Conservation (phyloP, 2,113 vertebrate species). For the Aix galericulata region DNA sequence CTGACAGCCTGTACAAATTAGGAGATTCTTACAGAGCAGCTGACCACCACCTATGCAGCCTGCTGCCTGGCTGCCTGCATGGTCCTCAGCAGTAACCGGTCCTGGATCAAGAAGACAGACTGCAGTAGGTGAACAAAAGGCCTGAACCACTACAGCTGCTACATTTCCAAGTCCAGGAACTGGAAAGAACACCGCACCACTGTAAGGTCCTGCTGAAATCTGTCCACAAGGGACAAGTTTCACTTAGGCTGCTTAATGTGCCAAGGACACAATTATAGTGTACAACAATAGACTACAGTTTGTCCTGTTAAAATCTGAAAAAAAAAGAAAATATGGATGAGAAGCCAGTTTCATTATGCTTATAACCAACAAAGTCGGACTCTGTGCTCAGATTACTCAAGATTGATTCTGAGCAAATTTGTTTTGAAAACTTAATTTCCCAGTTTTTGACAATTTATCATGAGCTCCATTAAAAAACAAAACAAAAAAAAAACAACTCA, state of each 20-base stretch:
- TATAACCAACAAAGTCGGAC: not conserved
- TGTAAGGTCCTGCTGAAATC: fast-evolving
- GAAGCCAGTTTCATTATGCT: not conserved
- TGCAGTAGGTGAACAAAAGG: not conserved
- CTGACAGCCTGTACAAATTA: not conserved
- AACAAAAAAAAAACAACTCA: fast-evolving
- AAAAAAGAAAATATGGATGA: not conserved
- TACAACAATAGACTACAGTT: not conserved
- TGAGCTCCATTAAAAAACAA: not conserved
- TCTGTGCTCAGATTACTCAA: not conserved
- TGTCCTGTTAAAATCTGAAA: not conserved
- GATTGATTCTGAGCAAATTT: not conserved
- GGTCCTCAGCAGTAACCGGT: not conserved
- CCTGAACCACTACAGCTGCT: not conserved
- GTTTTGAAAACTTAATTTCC: not conserved
- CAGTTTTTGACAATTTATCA: not conserved
- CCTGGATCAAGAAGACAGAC: not conserved
- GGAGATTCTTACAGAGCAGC: not conserved
- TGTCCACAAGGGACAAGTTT: not conserved
- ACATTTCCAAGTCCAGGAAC: fast-evolving
- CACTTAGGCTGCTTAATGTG: not conserved
- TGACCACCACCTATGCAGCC: not conserved
- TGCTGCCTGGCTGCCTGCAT: not conserved
- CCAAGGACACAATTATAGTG: not conserved
- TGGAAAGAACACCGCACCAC: not conserved